These are phyloP conservation scores for Pelecanus crispus DNA, from an alignment of 2,113 vertebrate genomes.

Conservation along the genomic window DNA sequence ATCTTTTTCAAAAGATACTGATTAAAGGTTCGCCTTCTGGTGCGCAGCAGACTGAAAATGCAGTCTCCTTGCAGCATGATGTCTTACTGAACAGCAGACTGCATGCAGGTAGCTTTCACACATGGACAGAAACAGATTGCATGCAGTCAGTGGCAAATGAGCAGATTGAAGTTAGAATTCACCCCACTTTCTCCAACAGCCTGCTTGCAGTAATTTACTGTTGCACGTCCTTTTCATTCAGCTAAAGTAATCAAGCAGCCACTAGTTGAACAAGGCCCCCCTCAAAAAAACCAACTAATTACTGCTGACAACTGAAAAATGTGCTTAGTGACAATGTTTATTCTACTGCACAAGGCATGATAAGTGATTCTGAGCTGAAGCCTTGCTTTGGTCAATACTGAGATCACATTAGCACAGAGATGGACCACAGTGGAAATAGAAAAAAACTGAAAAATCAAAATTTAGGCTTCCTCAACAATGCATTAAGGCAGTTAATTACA, in stretches of 20 bases:
- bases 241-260: slow-evolving; percentile 22
- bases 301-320: slow-evolving; percentile 50
- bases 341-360: not conserved
- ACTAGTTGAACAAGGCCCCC: not conserved
- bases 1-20: slow-evolving; percentile 48
- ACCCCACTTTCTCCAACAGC: not conserved
- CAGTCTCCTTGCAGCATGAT: not conserved
- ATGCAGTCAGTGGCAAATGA: slow-evolving; percentile 31
- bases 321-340: not conserved
- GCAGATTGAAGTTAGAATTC: not conserved
- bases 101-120: slow-evolving; percentile 39
- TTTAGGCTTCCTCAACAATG: not conserved
- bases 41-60: slow-evolving; percentile 30
- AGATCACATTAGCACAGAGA: not conserved
- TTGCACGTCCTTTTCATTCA: not conserved
- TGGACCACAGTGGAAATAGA: not conserved
- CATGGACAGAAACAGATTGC: slow-evolving; percentile 28
- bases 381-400: slow-evolving; percentile 18
- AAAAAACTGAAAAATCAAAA: not conserved
- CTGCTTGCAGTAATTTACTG: not conserved
- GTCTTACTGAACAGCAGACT: not conserved
- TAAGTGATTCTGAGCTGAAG: not conserved
- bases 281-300: slow-evolving; percentile 17
- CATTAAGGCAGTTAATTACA: not conserved
- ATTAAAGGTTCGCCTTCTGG: slow-evolving; percentile 49